Evolutionary conservation across 1,140 invertebrate genomes (phyloP).

Genomic region (Leptopilina boulardi): DNA sequence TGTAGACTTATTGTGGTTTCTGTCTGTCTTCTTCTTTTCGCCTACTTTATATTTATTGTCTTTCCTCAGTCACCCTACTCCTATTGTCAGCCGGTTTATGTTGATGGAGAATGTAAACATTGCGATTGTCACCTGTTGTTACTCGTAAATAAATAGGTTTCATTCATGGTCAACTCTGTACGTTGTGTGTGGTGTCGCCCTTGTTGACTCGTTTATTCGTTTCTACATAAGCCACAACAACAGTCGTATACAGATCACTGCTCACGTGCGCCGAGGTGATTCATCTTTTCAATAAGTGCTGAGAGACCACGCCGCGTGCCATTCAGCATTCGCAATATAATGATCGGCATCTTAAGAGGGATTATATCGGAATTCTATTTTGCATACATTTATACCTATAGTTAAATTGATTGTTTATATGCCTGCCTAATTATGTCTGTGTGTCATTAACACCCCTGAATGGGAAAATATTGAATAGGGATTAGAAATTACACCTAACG

Average conservation of each 20-base stretch:
- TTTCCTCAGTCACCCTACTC: constrained; percentile 38
- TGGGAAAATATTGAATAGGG: constrained; percentile 13
- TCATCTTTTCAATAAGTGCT: constrained; percentile 6
- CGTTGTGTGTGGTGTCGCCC: neutral
- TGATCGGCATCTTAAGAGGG: neutral
- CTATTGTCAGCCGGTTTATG: constrained; percentile 59
- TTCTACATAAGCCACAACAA: constrained; percentile 17
- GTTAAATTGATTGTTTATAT: neutral
- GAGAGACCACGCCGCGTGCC: neutral
- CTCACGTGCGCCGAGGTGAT: neutral
- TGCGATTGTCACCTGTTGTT: constrained; percentile 70
- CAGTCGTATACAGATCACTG: constrained; percentile 2
- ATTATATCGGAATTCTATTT: neutral
- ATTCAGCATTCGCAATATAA: constrained; percentile 1
- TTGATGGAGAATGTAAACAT: constrained; percentile 67
- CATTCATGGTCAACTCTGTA: constrained; percentile 62
- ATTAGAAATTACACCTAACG: neutral
- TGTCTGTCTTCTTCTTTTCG: neutral
- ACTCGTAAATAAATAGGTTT: constrained; percentile 68
- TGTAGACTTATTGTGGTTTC: neutral
- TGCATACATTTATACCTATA: neutral
- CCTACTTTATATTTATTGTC: neutral
- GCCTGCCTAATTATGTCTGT: neutral
- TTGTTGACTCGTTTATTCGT: neutral
- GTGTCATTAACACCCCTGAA: neutral